Conservation (phyloP, 1,140 invertebrate species). For the Meteorus sp. region DNA sequence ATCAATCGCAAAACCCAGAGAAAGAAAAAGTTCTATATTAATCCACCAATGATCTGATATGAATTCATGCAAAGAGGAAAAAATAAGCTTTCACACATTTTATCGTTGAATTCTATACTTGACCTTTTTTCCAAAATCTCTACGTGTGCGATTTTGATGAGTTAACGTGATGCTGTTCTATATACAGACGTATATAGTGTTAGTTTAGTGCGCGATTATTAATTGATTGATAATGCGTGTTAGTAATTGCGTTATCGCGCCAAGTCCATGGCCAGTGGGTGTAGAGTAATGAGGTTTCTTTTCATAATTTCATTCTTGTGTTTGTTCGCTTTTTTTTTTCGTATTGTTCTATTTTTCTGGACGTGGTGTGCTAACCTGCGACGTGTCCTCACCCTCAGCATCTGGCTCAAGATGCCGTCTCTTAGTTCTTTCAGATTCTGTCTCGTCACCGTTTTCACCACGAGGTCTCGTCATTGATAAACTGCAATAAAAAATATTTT, state of each 20-base stretch:
- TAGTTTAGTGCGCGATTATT: slow-evolving; percentile 44
- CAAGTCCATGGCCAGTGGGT: not conserved
- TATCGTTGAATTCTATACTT: slow-evolving; percentile 47
- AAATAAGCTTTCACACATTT: slow-evolving; percentile 1
- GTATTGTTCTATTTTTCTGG: slow-evolving; percentile 45
- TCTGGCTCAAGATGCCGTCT: slow-evolving; percentile 53
- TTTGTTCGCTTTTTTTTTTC: too few species aligned
- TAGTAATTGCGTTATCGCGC: not conserved
- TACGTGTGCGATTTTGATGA: slow-evolving; percentile 26
- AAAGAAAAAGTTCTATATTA: too few species aligned
- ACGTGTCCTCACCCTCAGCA: slow-evolving; percentile 60
- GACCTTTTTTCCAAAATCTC: slow-evolving; percentile 47
- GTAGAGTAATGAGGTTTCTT: slow-evolving; percentile 26
- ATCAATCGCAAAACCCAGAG: too few species aligned
- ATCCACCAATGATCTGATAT: too few species aligned
- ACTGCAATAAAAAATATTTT: slow-evolving; percentile 35
- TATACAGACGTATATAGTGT: too few species aligned
- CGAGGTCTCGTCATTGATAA: slow-evolving; percentile 51
- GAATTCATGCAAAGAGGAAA: too few species aligned
- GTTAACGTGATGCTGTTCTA: too few species aligned
- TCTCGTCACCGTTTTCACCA: slow-evolving; percentile 56
- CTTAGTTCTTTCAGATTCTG: slow-evolving; percentile 51
- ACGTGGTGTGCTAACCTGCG: slow-evolving; percentile 60
- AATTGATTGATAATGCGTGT: slow-evolving; percentile 41
- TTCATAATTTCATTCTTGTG: slow-evolving; percentile 32